phyloP scores from a whole-genome alignment of 2,888 invertebrate species.

The Liopterus haemorrhoidalis region DNA sequence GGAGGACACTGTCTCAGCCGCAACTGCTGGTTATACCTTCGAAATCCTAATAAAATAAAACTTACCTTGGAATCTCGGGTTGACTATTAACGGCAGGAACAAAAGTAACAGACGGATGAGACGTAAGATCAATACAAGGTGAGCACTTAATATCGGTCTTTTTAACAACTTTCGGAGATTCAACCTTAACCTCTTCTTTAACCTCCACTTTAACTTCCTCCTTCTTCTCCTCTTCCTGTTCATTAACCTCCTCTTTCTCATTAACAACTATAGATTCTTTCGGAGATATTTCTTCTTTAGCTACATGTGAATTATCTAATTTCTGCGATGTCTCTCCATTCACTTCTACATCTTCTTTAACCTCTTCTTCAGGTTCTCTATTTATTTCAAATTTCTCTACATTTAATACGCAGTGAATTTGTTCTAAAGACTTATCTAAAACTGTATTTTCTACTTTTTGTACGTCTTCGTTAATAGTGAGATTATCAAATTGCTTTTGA shows the following conservation, averaged over 20 bases:
- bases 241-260: slow-evolving; percentile 10
- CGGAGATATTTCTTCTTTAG: slow-evolving; percentile 26
- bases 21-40: no score
- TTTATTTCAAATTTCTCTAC: slow-evolving; percentile 18
- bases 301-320: background rate
- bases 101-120: slow-evolving; percentile 42
- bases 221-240: slow-evolving; percentile 13
- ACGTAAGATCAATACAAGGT: slow-evolving; percentile 40
- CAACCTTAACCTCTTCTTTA: slow-evolving; percentile 13
- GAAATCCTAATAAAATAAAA: no score
- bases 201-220: slow-evolving; percentile 15
- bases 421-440: slow-evolving; percentile 5
- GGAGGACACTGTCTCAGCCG: no score
- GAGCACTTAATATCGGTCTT: no score
- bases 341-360: slow-evolving; percentile 22
- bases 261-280: slow-evolving; percentile 41
- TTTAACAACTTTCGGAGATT: slow-evolving; percentile 15
- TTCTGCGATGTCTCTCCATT: slow-evolving; percentile 24
- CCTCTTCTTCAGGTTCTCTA: slow-evolving; percentile 18
- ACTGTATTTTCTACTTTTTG: background rate
- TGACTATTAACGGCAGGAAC: slow-evolving; percentile 39
- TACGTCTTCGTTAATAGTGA: slow-evolving; percentile 2
- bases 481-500: slow-evolving; percentile 4
- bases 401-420: slow-evolving; percentile 14
- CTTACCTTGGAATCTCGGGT: slow-evolving; percentile 40